phyloP scores from a whole-genome alignment of 1,140 invertebrate species.

The Drosophila pseudoananassae region DNA sequence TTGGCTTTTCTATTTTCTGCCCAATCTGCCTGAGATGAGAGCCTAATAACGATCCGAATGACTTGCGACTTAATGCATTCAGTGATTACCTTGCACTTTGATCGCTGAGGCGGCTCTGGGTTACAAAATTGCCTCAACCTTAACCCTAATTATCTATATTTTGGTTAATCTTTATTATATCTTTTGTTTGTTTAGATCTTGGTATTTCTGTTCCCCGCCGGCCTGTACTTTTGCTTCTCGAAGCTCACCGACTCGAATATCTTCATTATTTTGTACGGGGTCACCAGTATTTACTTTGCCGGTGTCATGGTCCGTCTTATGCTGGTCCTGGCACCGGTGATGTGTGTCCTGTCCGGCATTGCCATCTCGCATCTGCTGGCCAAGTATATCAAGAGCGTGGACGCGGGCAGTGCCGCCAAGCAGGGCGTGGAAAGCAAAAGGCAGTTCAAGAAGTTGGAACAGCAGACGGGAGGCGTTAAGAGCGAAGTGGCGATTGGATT shows the following conservation, averaged over 20 bases:
- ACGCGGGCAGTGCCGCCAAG: conserved; percentile 84
- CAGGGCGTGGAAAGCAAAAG: conserved; percentile 79
- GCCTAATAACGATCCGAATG: conserved; percentile 58
- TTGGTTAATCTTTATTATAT: neutral
- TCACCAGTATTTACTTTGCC: conserved; percentile 99
- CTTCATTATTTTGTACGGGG: conserved; percentile 98
- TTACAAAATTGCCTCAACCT: neutral
- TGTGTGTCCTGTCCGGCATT: conserved; percentile 98
- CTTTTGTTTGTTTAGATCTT: conserved; percentile 87
- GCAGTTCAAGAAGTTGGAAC: conserved; percentile 89
- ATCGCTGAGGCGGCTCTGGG: conserved; percentile 71
- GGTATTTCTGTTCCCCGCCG: conserved; percentile 97
- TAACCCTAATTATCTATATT: neutral
- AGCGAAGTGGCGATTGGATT: conserved; percentile 95
- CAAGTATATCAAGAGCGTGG: conserved; percentile 96
- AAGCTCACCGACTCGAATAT: conserved; percentile 98
- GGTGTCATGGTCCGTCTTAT: conserved; percentile 99
- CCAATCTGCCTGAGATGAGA: conserved; percentile 46
- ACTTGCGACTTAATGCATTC: conserved; percentile 79
- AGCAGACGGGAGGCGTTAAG: conserved; percentile 93
- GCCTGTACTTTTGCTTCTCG: conserved; percentile 97
- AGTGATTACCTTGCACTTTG: conserved; percentile 83
- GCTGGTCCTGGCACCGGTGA: conserved; percentile 98
- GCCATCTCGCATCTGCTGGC: conserved; percentile 94
- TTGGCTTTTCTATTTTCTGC: neutral